phyloP scores from a whole-genome alignment of 2,113 vertebrate genomes.

The Girardinichthys multiradiatus region DNA sequence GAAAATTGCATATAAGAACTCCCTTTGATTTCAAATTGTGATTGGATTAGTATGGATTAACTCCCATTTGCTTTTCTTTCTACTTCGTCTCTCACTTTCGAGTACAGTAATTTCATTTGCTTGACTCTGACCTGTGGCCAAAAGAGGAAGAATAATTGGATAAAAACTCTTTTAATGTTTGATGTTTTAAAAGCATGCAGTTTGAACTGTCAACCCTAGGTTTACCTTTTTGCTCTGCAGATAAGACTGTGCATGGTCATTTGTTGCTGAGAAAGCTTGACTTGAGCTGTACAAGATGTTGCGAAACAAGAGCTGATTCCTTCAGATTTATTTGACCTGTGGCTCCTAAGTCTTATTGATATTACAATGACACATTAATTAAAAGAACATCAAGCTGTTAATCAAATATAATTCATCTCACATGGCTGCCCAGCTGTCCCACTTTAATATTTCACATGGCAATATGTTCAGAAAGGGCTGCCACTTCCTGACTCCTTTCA shows the following conservation, averaged over 20 bases:
- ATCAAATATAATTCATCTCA: slow-evolving; percentile 59
- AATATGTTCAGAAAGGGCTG: slow-evolving; percentile 41
- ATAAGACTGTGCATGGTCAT: slow-evolving; percentile 11
- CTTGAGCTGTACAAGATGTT: slow-evolving; percentile 15
- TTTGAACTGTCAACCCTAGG: slow-evolving; percentile 10
- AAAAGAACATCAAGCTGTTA: slow-evolving; percentile 55
- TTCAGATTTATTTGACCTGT: slow-evolving; percentile 58
- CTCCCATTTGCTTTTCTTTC: slow-evolving; percentile 37
- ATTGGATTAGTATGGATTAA: slow-evolving; percentile 68
- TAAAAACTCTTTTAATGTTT: slow-evolving; percentile 47
- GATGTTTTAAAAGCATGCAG: slow-evolving; percentile 28
- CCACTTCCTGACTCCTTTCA: slow-evolving; percentile 35
- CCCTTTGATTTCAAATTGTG: slow-evolving; percentile 68
- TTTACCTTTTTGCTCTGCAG: slow-evolving; percentile 25
- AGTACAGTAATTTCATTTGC: slow-evolving; percentile 44
- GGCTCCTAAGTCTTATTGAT: slow-evolving; percentile 53
- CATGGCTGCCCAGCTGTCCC: slow-evolving; percentile 55
- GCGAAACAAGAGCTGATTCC: slow-evolving; percentile 17
- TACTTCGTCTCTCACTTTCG: slow-evolving; percentile 28
- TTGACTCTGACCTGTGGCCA: slow-evolving; percentile 49
- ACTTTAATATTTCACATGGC: slow-evolving; percentile 38
- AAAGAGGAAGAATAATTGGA: slow-evolving; percentile 42
- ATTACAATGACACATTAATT: slow-evolving; percentile 58
- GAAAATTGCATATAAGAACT: slow-evolving; percentile 52
- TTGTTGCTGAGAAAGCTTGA: not conserved